These are phyloP conservation scores for Tiaroga cobitis DNA, from an alignment of 2,797 vertebrate species.

Conservation along the genomic window DNA sequence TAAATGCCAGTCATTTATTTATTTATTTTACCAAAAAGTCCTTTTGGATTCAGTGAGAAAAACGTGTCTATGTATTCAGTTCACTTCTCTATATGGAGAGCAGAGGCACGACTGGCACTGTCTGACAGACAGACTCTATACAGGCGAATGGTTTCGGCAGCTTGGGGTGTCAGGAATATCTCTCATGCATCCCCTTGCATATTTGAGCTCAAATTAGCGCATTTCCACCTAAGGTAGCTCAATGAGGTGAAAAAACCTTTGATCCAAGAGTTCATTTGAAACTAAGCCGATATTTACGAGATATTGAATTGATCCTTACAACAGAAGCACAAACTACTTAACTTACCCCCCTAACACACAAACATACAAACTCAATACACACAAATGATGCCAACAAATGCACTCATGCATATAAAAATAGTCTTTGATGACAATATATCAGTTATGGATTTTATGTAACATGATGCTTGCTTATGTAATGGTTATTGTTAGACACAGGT, in stretches of 20 bases:
- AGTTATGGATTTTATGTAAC: slow-evolving; percentile 23
- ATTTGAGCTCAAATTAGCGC: slow-evolving; percentile 40
- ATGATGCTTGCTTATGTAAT: slow-evolving; percentile 24
- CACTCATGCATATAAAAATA: slow-evolving; percentile 13
- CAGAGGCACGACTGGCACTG: slow-evolving; percentile 34
- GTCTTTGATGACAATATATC: slow-evolving; percentile 21
- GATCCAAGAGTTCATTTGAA: slow-evolving; percentile 18
- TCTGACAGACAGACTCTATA: neutral
- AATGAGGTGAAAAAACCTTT: slow-evolving; percentile 15
- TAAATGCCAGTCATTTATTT: too few species aligned
- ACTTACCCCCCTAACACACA: neutral
- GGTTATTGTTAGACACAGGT: slow-evolving; percentile 11
- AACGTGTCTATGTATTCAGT: slow-evolving; percentile 57
- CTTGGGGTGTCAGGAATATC: slow-evolving; percentile 20
- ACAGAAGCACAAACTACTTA: neutral
- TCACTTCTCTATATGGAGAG: slow-evolving; percentile 57
- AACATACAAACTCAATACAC: neutral
- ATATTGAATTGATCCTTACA: slow-evolving; percentile 7
- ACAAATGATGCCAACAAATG: neutral
- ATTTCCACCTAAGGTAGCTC: slow-evolving; percentile 46
- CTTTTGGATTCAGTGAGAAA: neutral
- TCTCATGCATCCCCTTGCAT: slow-evolving; percentile 2
- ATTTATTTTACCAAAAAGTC: neutral
- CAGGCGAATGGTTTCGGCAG: neutral
- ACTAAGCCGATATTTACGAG: neutral